phyloP scores from a whole-genome alignment of 2,113 vertebrate species.

The Lethenteron camtschaticum region DNA sequence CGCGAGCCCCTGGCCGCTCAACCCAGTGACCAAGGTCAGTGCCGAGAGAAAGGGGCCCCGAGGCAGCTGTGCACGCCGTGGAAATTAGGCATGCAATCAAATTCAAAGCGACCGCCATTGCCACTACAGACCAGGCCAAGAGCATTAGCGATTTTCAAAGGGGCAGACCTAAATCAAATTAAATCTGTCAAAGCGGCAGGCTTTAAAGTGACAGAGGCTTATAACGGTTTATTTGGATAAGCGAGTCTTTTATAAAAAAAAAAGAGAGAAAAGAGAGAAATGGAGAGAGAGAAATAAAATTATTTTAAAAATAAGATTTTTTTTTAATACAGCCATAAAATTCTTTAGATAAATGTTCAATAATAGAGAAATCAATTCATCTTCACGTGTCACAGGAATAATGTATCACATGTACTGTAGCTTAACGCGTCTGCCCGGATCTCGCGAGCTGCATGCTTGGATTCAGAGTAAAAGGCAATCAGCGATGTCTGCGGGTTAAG shows the following conservation, averaged over 20 bases:
- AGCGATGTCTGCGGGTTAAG: too few relatives aligned
- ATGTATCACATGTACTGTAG: too few relatives aligned
- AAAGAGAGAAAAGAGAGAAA: conserved; percentile 3
- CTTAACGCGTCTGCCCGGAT: too few relatives aligned
- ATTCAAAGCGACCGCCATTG: conserved; percentile 3
- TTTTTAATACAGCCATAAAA: not conserved
- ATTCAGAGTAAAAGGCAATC: too few relatives aligned
- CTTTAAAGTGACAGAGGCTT: conserved; percentile 7
- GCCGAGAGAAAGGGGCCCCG: not conserved
- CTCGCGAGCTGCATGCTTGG: too few relatives aligned
- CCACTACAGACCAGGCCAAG: conserved; percentile 2
- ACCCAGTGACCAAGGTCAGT: conserved; percentile 3
- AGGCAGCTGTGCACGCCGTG: conserved; percentile 1
- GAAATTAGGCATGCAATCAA: conserved; percentile 6
- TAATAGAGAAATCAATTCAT: too few relatives aligned
- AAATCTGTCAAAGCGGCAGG: not conserved
- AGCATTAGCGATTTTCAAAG: conserved; percentile 7
- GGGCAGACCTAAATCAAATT: conserved; percentile 2
- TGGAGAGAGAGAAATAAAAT: not conserved
- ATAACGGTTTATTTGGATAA: not conserved
- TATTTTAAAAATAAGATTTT: not conserved
- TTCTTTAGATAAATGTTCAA: too few relatives aligned
- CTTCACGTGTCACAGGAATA: too few relatives aligned
- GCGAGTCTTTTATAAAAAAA: not conserved
- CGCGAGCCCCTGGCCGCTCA: conserved; percentile 4